Percentiles rank a stretch among this genome's conserved stretches.
These are phyloP conservation scores for Diglossa cyanea DNA, from an alignment of 2,797 vertebrate species.

Conservation along the genomic window DNA sequence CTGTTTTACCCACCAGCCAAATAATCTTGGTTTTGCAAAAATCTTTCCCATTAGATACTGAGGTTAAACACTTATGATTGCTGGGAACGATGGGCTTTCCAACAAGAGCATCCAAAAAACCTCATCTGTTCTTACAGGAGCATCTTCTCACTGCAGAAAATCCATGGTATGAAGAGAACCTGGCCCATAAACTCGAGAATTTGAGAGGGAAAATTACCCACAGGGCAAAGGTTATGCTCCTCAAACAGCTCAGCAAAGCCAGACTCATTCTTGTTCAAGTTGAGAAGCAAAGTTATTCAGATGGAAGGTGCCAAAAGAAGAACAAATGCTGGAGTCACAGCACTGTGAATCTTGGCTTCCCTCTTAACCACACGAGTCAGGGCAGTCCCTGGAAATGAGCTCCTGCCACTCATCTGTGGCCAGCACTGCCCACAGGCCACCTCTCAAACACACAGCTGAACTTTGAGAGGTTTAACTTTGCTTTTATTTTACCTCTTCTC, in stretches of 20 bases:
- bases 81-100: background rate
- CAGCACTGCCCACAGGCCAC: background rate
- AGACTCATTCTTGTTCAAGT: background rate
- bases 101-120: background rate
- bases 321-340: background rate
- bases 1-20: background rate
- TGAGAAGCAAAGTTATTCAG: background rate
- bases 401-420: background rate
- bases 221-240: background rate
- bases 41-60: background rate
- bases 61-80: background rate
- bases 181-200: background rate
- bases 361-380: background rate
- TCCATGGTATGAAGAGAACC: background rate
- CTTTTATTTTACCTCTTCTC: background rate
- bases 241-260: background rate
- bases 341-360: background rate
- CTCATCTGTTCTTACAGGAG: background rate
- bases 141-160: background rate
- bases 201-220: background rate
- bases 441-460: background rate
- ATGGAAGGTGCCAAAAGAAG: background rate
- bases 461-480: background rate
- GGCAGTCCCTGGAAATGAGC: background rate
- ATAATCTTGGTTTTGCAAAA: background rate